phyloP scores from a whole-genome alignment of 2,113 vertebrate genomes.

The Halcyon senegalensis region DNA sequence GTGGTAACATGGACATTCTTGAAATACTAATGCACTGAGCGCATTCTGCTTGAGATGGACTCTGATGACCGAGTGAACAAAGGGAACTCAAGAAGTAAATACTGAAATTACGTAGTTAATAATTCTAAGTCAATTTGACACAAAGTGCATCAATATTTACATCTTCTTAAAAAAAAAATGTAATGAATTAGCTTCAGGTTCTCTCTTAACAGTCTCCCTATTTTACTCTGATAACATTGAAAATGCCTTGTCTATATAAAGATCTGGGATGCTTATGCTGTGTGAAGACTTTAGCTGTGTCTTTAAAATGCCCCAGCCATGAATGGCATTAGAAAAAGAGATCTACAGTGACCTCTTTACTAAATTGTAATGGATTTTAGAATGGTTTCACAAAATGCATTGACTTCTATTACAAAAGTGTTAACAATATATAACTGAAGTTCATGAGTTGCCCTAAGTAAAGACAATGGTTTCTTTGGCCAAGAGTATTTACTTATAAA shows the following conservation, averaged over 20 bases:
- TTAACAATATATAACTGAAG: not conserved
- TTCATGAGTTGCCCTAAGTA: not conserved
- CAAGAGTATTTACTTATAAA: not conserved
- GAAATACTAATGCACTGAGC: not conserved
- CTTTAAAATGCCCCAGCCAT: not conserved
- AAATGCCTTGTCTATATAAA: not conserved
- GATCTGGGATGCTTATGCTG: not conserved
- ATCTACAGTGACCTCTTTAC: not conserved
- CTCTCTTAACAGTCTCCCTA: not conserved
- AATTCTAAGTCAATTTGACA: not conserved
- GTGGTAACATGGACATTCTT: not conserved
- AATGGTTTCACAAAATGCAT: not conserved
- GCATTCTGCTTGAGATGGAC: not conserved
- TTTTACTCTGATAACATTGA: not conserved
- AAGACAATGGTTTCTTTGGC: not conserved
- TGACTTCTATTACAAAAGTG: not conserved
- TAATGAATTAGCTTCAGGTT: not conserved
- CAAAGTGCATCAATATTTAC: not conserved
- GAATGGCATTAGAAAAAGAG: not conserved
- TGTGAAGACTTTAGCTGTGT: not conserved
- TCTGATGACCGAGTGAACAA: not conserved
- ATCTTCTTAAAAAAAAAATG: not conserved
- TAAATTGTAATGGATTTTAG: not conserved
- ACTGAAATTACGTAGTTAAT: not conserved
- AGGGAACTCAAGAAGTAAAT: not conserved